phyloP scores from a whole-genome alignment of 2,888 invertebrate genomes.

The Gymnosoma rotundatum region DNA sequence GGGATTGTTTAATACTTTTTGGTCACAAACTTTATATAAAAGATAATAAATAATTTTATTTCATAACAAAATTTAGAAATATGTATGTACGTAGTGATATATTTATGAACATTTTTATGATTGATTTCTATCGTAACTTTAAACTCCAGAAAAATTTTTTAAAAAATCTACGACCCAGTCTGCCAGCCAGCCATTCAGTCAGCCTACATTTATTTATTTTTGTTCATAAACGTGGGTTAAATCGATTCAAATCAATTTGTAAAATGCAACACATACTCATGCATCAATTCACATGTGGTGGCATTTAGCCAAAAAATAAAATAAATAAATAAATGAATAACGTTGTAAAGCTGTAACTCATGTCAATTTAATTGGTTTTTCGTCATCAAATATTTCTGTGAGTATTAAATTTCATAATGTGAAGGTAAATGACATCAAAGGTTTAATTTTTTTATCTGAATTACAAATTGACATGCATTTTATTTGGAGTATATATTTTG shows the following conservation, averaged over 20 bases:
- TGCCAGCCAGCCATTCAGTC: background rate
- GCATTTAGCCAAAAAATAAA: conserved; percentile 10
- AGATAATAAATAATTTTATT: background rate
- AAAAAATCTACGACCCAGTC: background rate
- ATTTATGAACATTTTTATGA: background rate
- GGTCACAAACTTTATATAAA: conserved; percentile 28
- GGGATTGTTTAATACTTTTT: conserved; percentile 8
- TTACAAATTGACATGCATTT: background rate
- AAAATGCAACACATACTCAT: background rate
- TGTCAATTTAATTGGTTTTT: conserved; percentile 67
- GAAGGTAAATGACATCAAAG: conserved; percentile 43
- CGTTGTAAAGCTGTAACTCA: conserved; percentile 40
- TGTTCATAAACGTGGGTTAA: conserved; percentile 50
- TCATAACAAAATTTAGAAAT: background rate
- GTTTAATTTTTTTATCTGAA: background rate
- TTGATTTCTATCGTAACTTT: conserved; percentile 44
- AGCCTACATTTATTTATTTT: conserved; percentile 38
- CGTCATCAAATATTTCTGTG: conserved; percentile 35
- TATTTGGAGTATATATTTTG: background rate
- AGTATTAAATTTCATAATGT: conserved; percentile 55
- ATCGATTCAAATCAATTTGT: conserved; percentile 15
- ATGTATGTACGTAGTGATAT: conserved; percentile 5
- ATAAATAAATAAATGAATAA: background rate
- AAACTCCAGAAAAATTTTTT: conserved; percentile 10
- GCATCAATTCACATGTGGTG: background rate